Evolutionary conservation across 2,113 vertebrate species (phyloP).

Genomic region (Empidonax traillii): DNA sequence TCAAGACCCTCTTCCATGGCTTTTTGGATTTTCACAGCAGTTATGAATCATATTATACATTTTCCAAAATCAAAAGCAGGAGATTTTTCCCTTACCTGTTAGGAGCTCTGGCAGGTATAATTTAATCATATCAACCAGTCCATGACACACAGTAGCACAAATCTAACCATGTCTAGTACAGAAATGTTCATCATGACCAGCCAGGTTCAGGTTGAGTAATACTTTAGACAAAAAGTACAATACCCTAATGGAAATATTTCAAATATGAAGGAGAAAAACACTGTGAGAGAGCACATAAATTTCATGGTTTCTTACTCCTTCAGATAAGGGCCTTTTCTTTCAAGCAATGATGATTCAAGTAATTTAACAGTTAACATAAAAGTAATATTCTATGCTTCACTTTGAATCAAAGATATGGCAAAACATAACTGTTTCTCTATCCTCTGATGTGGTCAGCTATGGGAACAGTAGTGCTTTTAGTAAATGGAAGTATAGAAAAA

Average conservation of each 20-base stretch:
- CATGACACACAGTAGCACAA: not conserved
- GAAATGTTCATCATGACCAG: not conserved
- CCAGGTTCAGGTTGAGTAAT: not conserved
- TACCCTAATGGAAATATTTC: not conserved
- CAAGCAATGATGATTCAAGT: not conserved
- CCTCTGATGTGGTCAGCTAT: not conserved
- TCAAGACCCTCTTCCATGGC: not conserved
- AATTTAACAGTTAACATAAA: not conserved
- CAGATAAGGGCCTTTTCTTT: not conserved
- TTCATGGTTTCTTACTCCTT: not conserved
- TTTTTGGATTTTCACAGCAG: not conserved
- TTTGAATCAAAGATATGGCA: not conserved
- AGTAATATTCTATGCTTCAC: not conserved
- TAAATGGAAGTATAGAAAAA: not conserved
- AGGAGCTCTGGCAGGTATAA: not conserved
- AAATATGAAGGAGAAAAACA: not conserved
- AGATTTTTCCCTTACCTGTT: not conserved
- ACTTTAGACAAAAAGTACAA: not conserved
- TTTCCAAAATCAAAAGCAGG: not conserved
- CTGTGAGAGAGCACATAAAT: not conserved
- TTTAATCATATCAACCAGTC: not conserved
- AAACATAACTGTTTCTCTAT: not conserved
- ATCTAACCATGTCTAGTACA: not conserved
- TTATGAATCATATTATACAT: not conserved
- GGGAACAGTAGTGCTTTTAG: not conserved